Evolutionary conservation across 2,888 invertebrate genomes (phyloP).

Genomic region (Anthoptus insignis): DNA sequence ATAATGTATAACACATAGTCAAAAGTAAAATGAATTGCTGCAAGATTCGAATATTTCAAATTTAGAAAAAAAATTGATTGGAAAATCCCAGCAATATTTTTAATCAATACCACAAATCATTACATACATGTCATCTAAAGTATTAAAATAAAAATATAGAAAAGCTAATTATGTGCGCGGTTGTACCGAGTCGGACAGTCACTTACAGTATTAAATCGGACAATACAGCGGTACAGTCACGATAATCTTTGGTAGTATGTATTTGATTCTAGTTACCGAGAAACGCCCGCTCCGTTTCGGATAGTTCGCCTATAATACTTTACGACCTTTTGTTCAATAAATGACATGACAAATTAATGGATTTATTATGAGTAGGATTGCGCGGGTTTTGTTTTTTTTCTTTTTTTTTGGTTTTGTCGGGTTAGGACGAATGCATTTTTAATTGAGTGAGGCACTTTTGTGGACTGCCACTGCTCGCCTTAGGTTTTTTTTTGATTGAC

Average conservation of each 20-base stretch:
- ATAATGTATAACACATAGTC: too few species aligned
- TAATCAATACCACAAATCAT: slow-evolving; percentile 15
- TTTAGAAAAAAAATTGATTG: too few species aligned
- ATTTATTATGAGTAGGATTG: slow-evolving; percentile 84
- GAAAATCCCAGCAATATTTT: slow-evolving; percentile 8
- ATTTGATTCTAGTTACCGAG: slow-evolving; percentile 77
- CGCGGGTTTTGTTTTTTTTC: slow-evolving; percentile 69
- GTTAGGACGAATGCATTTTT: slow-evolving; percentile 86
- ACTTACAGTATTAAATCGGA: slow-evolving; percentile 78
- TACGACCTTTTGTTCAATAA: slow-evolving; percentile 74
- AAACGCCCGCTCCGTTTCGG: slow-evolving; percentile 63
- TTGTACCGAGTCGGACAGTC: slow-evolving; percentile 65
- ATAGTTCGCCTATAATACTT: slow-evolving; percentile 66
- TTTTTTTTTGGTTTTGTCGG: slow-evolving; percentile 72
- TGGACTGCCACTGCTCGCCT: slow-evolving; percentile 84
- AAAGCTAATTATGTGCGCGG: slow-evolving; percentile 55
- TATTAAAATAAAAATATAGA: slow-evolving; percentile 9
- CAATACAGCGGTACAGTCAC: slow-evolving; percentile 72
- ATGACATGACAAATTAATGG: slow-evolving; percentile 87
- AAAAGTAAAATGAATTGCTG: too few species aligned
- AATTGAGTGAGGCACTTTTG: slow-evolving; percentile 86
- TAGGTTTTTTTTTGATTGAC: slow-evolving; percentile 85
- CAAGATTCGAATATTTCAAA: too few species aligned
- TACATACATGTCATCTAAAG: slow-evolving; percentile 4
- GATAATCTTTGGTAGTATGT: slow-evolving; percentile 75